Base-by-base conservation (phyloP, 2,797 vertebrate species). In the Intellagama lesueurii region DNA sequence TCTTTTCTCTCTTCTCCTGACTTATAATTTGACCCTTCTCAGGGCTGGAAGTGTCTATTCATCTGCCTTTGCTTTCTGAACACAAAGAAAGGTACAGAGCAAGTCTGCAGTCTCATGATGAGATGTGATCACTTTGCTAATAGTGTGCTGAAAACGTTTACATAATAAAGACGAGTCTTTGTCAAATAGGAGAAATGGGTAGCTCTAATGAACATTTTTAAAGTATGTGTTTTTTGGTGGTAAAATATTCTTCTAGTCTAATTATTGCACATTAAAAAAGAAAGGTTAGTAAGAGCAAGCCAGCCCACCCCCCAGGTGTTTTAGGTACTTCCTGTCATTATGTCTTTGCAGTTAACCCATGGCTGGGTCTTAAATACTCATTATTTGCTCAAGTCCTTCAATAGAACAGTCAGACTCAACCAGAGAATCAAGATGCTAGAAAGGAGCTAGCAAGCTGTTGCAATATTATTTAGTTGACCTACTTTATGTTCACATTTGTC, bases 401-500 rank as follows among this genome's bases (percentile, higher is more conserved):
- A 90, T 26, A 69, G 22, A 87, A 22, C 0, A 17, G 0, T 83
- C n/a, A 91, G 56, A 89, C 70, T 44, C 90, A 91, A 92, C 28
- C n/a, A 68, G 79, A 73, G 19, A 78, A n/a, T 72, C 44, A 76
- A 87, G 86, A 4, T 78, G 24, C 11, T 81, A 8, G 72, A 60
- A 26, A 89, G 91, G 89, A 86, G 49, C 7, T 84, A 68, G 12
- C 11, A 64, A 91, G 91, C 88, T 24, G 60, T 5, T 68, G 26
- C 0, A 44, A 12, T 40, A 44, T 87, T 92, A 89, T 64, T 2
- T 75, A 79, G 44, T 16, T 88, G 76, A 81, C 26, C 69, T 90
- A 52, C 40, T 93, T 94, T 93, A 16, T 80, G 90, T 11, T 87
- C 26, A 44, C 40, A 90, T 28, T 89, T 91, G 12, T 4, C 22